A percentile compares a stretch with the other conserved stretches of the same genome.
Evolutionary conservation across 2,797 vertebrate genomes (phyloP).

Genomic region (Neosalanx taihuensis): DNA sequence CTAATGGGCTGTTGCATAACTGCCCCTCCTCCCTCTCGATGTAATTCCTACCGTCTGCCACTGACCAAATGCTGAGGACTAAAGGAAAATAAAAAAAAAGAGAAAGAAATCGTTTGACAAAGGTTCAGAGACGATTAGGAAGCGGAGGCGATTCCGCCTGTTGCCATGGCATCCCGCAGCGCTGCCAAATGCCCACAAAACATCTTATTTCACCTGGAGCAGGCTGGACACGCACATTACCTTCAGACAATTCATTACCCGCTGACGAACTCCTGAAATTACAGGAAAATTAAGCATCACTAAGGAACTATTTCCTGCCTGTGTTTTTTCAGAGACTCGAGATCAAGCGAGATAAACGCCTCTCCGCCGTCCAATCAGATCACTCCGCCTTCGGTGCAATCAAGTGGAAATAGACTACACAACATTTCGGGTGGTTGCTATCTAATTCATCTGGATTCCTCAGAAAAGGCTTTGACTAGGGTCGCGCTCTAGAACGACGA

Average conservation of each 20-base stretch:
- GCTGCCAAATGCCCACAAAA: constrained; percentile 63
- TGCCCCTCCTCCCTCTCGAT: constrained; percentile 52
- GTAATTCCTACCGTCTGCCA: constrained; percentile 14
- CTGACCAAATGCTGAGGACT: constrained; percentile 41
- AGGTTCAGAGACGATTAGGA: constrained; percentile 63
- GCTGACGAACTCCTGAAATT: constrained; percentile 45
- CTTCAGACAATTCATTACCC: constrained; percentile 51
- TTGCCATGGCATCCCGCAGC: constrained; percentile 56
- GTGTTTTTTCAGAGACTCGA: constrained; percentile 13
- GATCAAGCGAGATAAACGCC: constrained; percentile 19
- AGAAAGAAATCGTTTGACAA: constrained; percentile 42
- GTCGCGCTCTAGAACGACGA: constrained; percentile 52
- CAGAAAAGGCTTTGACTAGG: constrained; percentile 57
- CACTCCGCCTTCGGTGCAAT: constrained; percentile 23
- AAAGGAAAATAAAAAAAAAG: constrained; percentile 2
- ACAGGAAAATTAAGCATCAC: constrained; percentile 42
- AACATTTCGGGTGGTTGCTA: constrained; percentile 24
- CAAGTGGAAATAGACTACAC: constrained; percentile 29
- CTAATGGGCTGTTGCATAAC: constrained; percentile 63
- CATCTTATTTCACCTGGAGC: constrained; percentile 46
- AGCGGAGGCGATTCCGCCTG: constrained; percentile 56
- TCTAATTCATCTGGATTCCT: constrained; percentile 45
- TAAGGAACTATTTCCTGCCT: constrained; percentile 6
- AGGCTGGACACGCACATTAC: constrained; percentile 61
- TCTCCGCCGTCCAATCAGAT: constrained; percentile 32